Percentiles rank a stretch among this genome's conserved stretches.
Conservation (phyloP, 2,113 vertebrate species). For the Camarhynchus parvulus region DNA sequence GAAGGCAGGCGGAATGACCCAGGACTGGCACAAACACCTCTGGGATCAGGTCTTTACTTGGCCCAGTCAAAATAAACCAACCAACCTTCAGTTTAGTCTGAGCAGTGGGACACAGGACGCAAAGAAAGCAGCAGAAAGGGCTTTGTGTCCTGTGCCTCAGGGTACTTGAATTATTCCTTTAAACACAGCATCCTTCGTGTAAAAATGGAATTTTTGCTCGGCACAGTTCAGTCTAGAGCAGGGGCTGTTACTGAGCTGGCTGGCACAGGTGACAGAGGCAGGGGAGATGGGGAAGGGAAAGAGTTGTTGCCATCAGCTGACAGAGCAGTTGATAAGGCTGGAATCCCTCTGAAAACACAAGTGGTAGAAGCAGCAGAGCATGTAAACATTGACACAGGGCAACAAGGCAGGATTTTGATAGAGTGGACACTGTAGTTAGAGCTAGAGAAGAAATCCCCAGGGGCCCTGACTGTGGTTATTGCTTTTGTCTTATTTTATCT, state of each 20-base stretch:
- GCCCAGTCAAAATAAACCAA: background rate
- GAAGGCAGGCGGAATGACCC: background rate
- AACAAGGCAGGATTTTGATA: conserved; percentile 34
- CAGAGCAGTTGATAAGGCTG: background rate
- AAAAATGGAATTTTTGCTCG: background rate
- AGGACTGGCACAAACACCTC: background rate
- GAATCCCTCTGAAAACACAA: background rate
- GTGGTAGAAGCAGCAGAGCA: background rate
- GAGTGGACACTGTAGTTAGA: conserved; percentile 28
- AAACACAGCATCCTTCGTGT: background rate
- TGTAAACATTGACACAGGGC: conserved; percentile 46
- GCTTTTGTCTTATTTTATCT: conserved; percentile 54
- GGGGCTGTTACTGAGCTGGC: background rate
- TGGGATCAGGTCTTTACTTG: background rate
- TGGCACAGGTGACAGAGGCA: background rate
- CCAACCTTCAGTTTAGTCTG: background rate
- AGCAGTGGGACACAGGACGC: background rate
- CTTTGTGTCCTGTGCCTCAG: background rate
- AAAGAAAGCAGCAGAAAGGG: background rate
- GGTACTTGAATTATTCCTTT: background rate
- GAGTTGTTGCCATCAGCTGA: background rate
- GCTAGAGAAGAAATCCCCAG: conserved; percentile 3
- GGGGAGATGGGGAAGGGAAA: background rate
- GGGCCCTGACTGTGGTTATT: conserved; percentile 32
- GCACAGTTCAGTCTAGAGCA: rapidly evolving